Evolutionary conservation across 1,140 invertebrate species (phyloP).

Genomic region (Adoxophyes honmai): DNA sequence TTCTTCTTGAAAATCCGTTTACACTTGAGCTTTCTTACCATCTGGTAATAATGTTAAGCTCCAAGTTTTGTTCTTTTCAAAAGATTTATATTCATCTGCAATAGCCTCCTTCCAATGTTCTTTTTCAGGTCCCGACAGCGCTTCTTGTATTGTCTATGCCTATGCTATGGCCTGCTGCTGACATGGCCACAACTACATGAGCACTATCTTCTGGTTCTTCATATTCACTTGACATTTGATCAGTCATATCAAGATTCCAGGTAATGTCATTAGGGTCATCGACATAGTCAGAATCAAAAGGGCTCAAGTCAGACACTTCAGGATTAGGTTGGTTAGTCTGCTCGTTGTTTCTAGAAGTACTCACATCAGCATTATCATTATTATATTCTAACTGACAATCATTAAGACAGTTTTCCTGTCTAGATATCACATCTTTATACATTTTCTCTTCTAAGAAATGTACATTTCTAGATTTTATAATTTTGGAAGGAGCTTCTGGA

Average conservation of each 20-base stretch:
- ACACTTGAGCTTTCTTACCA: constrained; percentile 26
- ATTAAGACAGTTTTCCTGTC: not conserved
- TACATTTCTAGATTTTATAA: constrained; percentile 40
- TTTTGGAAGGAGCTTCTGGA: constrained; percentile 29
- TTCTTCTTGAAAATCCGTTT: constrained; percentile 58
- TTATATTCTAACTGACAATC: not conserved
- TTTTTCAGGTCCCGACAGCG: constrained; percentile 14
- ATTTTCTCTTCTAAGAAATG: constrained; percentile 36
- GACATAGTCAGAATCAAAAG: not conserved
- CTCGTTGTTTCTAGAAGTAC: not conserved
- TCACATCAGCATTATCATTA: not conserved
- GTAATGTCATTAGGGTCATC: constrained; percentile 1
- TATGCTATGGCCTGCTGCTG: not conserved
- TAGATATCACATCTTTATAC: not conserved
- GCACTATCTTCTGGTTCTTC: not conserved
- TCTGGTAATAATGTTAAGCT: constrained; percentile 28
- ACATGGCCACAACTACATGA: not conserved
- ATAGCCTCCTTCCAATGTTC: constrained; percentile 43
- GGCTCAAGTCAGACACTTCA: too few species aligned
- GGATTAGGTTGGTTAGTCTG: not conserved
- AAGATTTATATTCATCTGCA: constrained; percentile 36
- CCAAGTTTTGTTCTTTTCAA: constrained; percentile 42
- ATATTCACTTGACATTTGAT: constrained; percentile 8
- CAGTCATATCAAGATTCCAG: constrained; percentile 13
- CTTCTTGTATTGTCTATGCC: constrained; percentile 8